Evolutionary conservation across 2,113 vertebrate genomes (phyloP), one percentile per base, ranked within the genome.

Genomic region (Sceloporus tristichus): DNA sequence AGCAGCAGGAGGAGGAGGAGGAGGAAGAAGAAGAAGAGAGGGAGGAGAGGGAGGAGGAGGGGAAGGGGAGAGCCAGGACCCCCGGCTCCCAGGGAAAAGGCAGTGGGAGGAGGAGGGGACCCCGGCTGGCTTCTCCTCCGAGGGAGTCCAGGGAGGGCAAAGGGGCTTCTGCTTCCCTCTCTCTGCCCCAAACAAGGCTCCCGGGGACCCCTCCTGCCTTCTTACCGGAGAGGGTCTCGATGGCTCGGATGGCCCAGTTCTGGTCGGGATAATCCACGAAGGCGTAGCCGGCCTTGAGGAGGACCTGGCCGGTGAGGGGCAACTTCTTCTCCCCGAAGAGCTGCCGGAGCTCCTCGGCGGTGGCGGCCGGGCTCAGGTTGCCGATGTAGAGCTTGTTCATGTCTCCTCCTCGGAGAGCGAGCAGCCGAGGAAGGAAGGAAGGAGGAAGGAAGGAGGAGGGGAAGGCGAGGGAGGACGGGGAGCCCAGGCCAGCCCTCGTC

Each of bases 331-430:
- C 98, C 94, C 96, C 96, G 93, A 98, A 98, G 96, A 98, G 97
- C 97, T 97, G 97, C 96, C 97, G 97, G 94, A 99, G 98, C 96
- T 99, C 98, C 94, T 98, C 98, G 96, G 97, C 98, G 85, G 98
- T 99, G 96, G 97, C 98, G 96, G 97, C 98, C 95, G 98, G 97
- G 97, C 98, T 98, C 97, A 99, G 97, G 97, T 98, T 98, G 95
- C 98, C 98, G 94, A 99, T 97, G 97, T 98, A 98, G 93, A 99
- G 98, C 98, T 98, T 98, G 97, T 98, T 98, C 98, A 98, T 99
- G 92, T 19, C 89, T 83, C 93, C 94, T 93, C 92, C 91, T 54
- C 78, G 91, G 90, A 90, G 75, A 27, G 56, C 34, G 34, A 34
- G 34, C 34, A 34, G 34, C 34, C 59, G 85, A 71, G 59, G 71